Evolutionary conservation across 2,113 vertebrate species (phyloP).

Genomic region (Ivindomyrus marchei): DNA sequence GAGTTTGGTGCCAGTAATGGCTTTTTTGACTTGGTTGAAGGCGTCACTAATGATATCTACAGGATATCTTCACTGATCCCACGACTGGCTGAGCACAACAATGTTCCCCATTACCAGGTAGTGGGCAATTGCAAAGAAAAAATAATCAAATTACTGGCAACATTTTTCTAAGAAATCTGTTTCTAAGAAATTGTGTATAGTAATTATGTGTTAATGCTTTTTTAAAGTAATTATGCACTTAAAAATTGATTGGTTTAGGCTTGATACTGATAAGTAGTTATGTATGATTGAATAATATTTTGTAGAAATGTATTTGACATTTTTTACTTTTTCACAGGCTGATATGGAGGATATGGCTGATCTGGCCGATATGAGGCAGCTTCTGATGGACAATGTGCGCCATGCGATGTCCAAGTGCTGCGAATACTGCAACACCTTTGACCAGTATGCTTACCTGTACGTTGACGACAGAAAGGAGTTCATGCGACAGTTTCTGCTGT

Average conservation of each 20-base stretch:
- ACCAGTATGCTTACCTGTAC: slow-evolving; percentile 71
- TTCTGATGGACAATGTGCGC: slow-evolving; percentile 61
- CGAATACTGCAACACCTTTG: slow-evolving; percentile 55
- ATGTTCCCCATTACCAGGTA: slow-evolving; percentile 82
- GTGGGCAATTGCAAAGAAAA: not conserved
- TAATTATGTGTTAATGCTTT: not conserved
- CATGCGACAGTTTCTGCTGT: slow-evolving; percentile 73
- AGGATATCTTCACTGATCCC: slow-evolving; percentile 71
- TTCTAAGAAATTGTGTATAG: too few relatives aligned
- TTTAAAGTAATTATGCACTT: not conserved
- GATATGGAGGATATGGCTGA: slow-evolving; percentile 74
- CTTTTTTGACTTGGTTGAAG: slow-evolving; percentile 71
- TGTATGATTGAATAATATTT: not conserved
- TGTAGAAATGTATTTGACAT: not conserved
- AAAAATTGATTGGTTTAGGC: not conserved
- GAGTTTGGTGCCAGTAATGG: slow-evolving; percentile 59
- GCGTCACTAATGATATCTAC: slow-evolving; percentile 69
- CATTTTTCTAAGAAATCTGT: not conserved
- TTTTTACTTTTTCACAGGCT: slow-evolving; percentile 46
- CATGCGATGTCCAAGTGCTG: slow-evolving; percentile 46
- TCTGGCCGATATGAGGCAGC: slow-evolving; percentile 55
- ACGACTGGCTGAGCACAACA: slow-evolving; percentile 56
- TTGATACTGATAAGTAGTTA: not conserved
- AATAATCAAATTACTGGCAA: not conserved
- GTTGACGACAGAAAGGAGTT: slow-evolving; percentile 72